phyloP scores from a whole-genome alignment of 2,113 vertebrate genomes.

The Psilopogon haemacephalus region DNA sequence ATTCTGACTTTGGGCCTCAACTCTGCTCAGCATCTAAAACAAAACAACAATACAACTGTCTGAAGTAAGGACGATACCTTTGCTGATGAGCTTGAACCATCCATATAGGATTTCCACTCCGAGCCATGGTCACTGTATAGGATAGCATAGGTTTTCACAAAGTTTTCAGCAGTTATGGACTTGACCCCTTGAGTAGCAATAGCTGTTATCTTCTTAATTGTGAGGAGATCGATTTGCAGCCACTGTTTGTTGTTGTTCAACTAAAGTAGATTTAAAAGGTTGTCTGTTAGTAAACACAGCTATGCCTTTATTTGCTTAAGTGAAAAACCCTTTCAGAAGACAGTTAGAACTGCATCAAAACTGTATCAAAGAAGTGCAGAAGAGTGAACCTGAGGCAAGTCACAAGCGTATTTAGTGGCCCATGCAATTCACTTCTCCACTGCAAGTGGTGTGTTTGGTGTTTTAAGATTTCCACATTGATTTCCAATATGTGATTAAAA shows the following conservation, averaged over 20 bases:
- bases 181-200: constrained; percentile 89
- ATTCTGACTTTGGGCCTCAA: not conserved
- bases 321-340: not conserved
- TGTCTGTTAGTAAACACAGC: not conserved
- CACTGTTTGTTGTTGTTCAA: constrained; percentile 84
- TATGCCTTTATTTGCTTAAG: not conserved
- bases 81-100: constrained; percentile 65
- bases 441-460: not conserved
- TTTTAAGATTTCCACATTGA: not conserved
- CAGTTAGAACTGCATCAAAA: not conserved
- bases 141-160: constrained; percentile 81
- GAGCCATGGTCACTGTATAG: constrained; percentile 82
- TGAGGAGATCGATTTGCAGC: constrained; percentile 89
- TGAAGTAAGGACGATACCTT: constrained; percentile 76
- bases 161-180: constrained; percentile 80
- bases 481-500: not conserved
- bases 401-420: not conserved
- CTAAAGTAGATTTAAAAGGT: constrained; percentile 65
- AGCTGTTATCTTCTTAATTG: constrained; percentile 88
- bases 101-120: constrained; percentile 83
- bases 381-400: not conserved
- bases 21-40: not conserved
- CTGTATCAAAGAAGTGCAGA: not conserved
- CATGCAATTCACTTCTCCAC: not conserved
- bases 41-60: not conserved